Evolutionary conservation across 1,140 invertebrate genomes (phyloP).

Genomic region (Musca vetustissima): DNA sequence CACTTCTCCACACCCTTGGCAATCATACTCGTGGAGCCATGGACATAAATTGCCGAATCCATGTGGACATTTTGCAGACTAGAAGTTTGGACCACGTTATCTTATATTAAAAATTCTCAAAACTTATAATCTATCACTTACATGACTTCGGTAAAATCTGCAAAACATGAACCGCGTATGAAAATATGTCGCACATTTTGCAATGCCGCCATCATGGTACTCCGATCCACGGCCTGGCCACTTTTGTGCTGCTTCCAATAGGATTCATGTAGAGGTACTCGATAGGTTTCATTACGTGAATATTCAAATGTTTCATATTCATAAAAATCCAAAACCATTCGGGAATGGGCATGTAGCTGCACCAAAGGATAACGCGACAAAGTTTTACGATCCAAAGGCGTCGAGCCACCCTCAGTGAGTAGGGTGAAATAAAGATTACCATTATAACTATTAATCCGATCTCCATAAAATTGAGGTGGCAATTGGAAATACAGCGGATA

Average conservation of each 20-base stretch:
- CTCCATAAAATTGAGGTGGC: conserved; percentile 80
- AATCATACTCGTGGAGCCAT: conserved; percentile 64
- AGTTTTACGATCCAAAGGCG: conserved; percentile 60
- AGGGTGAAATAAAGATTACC: conserved; percentile 82
- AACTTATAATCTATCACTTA: conserved; percentile 54
- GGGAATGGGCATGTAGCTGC: conserved; percentile 77
- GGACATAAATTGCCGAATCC: conserved; percentile 74
- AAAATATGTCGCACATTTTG: conserved; percentile 83
- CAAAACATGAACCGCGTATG: conserved; percentile 72
- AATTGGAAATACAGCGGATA: conserved; percentile 86
- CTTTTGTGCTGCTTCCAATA: conserved; percentile 58
- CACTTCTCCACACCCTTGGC: conserved; percentile 86
- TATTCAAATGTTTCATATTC: conserved; percentile 55
- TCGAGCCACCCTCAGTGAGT: conserved; percentile 66
- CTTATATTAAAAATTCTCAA: background rate
- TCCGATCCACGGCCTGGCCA: conserved; percentile 62
- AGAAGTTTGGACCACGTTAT: background rate
- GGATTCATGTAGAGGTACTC: conserved; percentile 62
- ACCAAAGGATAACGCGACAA: conserved; percentile 74
- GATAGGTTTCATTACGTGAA: conserved; percentile 45
- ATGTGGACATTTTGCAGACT: conserved; percentile 68
- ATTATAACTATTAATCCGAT: conserved; percentile 89
- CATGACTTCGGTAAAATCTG: conserved; percentile 66
- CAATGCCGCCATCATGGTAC: conserved; percentile 83
- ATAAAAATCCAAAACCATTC: conserved; percentile 78